Evolutionary conservation across 2,113 vertebrate genomes (phyloP).

Genomic region (Sclerurus mexicanus): DNA sequence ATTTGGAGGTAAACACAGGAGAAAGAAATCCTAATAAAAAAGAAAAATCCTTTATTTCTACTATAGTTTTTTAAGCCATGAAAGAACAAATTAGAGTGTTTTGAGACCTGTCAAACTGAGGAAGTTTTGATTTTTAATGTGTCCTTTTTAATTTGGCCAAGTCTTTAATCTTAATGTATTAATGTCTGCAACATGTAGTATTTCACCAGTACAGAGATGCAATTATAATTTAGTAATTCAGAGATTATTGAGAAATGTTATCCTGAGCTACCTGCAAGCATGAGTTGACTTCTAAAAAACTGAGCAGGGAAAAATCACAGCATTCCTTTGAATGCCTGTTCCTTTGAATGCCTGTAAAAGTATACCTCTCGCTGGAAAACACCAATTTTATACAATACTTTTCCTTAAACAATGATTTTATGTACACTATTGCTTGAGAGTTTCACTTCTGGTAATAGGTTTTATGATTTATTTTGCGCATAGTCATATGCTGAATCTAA

Average conservation of each 20-base stretch:
- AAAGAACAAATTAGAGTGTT: not conserved
- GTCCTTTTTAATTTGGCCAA: not conserved
- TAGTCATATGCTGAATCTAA: not conserved
- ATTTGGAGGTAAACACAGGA: not conserved
- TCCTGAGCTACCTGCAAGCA: not conserved
- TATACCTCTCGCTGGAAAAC: not conserved
- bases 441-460: not conserved
- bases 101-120: not conserved
- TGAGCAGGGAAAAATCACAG: not conserved
- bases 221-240: not conserved
- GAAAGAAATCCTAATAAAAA: not conserved
- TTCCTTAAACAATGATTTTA: not conserved
- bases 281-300: not conserved
- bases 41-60: not conserved
- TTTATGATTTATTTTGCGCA: not conserved
- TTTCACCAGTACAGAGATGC: not conserved
- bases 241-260: not conserved
- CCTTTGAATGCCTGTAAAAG: not conserved
- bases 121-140: not conserved
- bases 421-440: not conserved
- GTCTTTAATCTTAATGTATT: not conserved
- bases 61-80: not conserved
- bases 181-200: not conserved
- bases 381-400: not conserved
- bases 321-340: not conserved